Percentiles rank a stretch among this genome's conserved stretches.
Conservation (phyloP, 2,888 invertebrate species). For the Drosophila glabriapex region DNA sequence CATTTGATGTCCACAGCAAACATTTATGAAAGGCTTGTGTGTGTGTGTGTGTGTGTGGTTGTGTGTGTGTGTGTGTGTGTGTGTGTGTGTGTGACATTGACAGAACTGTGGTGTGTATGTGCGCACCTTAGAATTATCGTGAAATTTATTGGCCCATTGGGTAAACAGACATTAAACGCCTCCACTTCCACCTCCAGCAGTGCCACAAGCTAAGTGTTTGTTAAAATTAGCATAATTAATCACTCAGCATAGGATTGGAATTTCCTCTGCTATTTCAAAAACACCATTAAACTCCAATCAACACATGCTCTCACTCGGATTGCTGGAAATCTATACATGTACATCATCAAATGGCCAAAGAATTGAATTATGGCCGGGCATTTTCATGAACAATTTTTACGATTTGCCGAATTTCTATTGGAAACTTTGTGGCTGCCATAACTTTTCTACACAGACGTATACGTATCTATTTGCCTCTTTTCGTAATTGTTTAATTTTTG, state of each 20-base stretch:
- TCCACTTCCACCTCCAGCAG: background rate
- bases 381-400: conserved; percentile 39
- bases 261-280: conserved; percentile 20
- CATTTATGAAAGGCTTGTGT: conserved; percentile 9
- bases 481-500: conserved; percentile 25
- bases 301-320: conserved; percentile 10
- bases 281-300: conserved; percentile 19
- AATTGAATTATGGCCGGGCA: conserved; percentile 58
- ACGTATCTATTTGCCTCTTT: background rate
- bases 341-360: conserved; percentile 44
- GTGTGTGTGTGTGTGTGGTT: background rate
- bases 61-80: background rate
- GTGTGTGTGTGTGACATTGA: conserved; percentile 14
- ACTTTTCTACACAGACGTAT: background rate
- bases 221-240: conserved; percentile 55
- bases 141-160: conserved; percentile 45
- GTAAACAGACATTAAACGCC: conserved; percentile 48
- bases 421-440: background rate
- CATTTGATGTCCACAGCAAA: conserved; percentile 19
- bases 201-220: conserved; percentile 19
- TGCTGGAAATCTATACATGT: conserved; percentile 10
- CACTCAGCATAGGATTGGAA: conserved; percentile 20
- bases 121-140: conserved; percentile 33
- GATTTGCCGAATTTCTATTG: conserved; percentile 33
- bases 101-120: conserved; percentile 7